phyloP scores from a whole-genome alignment of 2,888 invertebrate species.

The Blomia tropicalis region DNA sequence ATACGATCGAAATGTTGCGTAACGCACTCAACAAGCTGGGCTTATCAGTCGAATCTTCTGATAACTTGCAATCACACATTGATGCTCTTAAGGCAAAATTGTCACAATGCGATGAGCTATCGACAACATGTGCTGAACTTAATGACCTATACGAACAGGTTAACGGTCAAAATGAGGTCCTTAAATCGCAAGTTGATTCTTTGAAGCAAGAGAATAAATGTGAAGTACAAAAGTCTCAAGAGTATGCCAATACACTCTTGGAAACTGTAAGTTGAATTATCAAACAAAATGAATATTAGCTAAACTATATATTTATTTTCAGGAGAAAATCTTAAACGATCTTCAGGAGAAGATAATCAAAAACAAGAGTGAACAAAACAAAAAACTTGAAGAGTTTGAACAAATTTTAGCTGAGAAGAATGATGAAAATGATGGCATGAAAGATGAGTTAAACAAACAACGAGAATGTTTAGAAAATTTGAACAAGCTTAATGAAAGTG shows the following conservation, averaged over 20 bases:
- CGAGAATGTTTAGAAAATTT: not conserved
- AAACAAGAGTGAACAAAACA: conserved; percentile 4
- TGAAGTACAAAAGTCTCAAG: not conserved
- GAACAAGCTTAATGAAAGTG: not conserved
- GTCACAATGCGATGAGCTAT: not conserved
- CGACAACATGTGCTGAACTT: not conserved
- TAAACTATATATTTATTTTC: not conserved
- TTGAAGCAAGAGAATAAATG: not conserved
- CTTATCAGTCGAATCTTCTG: not conserved
- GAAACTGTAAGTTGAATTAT: not conserved
- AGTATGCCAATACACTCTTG: not conserved
- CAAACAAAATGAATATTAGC: not conserved
- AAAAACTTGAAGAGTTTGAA: conserved; percentile 1
- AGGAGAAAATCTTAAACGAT: conserved; percentile 1
- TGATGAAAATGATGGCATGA: not conserved
- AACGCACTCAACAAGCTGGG: not conserved
- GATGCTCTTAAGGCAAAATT: not conserved
- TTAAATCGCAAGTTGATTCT: not conserved
- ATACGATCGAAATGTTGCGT: not conserved
- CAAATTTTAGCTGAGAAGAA: not conserved
- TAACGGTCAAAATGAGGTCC: not conserved
- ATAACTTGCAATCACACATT: not conserved
- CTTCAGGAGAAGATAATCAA: not conserved
- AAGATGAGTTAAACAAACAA: not conserved
- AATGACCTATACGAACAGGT: not conserved